These are phyloP conservation scores for Tricholaema leucomelas DNA, from an alignment of 2,113 vertebrate genomes.

Conservation along the genomic window DNA sequence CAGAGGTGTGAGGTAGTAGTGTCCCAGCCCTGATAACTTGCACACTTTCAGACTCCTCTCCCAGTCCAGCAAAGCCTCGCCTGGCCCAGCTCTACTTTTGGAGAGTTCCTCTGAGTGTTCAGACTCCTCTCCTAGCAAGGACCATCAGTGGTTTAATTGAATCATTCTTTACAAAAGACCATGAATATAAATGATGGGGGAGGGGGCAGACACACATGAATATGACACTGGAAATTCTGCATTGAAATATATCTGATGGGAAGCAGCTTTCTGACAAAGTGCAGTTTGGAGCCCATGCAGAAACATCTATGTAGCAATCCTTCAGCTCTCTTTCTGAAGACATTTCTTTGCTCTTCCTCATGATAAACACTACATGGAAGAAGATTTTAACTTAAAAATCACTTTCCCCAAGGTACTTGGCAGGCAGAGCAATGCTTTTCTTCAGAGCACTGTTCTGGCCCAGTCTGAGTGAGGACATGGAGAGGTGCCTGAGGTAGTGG, in stretches of 20 bases:
- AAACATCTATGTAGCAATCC: not conserved
- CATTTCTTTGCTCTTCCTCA: not conserved
- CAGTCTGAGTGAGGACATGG: not conserved
- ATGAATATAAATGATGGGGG: slow-evolving; percentile 48
- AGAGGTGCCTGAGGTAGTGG: rapidly evolving
- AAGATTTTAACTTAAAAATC: not conserved
- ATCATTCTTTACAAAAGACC: slow-evolving; percentile 41
- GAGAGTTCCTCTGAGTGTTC: not conserved
- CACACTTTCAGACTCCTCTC: not conserved
- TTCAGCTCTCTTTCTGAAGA: not conserved
- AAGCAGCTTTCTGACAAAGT: not conserved
- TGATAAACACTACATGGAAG: not conserved
- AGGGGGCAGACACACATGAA: not conserved
- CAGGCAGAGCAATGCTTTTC: not conserved
- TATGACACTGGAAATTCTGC: slow-evolving; percentile 6
- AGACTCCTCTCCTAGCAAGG: not conserved
- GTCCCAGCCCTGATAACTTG: not conserved
- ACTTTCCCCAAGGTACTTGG: not conserved
- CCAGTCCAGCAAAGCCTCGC: not conserved
- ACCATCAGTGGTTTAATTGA: not conserved
- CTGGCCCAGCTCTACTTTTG: not conserved
- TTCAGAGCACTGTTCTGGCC: not conserved
- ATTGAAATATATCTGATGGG: not conserved
- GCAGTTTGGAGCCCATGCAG: not conserved
- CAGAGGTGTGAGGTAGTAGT: not conserved